Conservation (phyloP, 2,888 invertebrate species). For the Phalera bucephala region DNA sequence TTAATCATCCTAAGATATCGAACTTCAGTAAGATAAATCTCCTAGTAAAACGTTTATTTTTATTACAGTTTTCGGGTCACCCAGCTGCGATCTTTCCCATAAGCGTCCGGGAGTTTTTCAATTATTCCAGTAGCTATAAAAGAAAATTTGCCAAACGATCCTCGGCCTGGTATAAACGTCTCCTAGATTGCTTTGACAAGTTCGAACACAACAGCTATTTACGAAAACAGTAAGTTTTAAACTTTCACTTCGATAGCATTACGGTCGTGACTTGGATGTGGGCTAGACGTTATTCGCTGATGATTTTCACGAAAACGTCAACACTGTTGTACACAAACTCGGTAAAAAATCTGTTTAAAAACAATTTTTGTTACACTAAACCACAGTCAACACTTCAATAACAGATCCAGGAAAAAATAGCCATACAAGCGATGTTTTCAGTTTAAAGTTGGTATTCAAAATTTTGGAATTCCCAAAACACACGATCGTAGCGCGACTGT, state of each 20-base stretch:
- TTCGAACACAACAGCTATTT: constrained; percentile 40
- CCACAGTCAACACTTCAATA: constrained; percentile 37
- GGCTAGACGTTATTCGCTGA: constrained; percentile 60
- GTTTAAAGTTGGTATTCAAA: constrained; percentile 20
- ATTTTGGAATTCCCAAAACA: constrained; percentile 56
- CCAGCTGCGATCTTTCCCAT: constrained; percentile 68
- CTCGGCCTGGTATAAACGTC: constrained; percentile 31
- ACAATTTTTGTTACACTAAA: constrained; percentile 32
- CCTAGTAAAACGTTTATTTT: constrained; percentile 68
- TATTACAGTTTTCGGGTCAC: constrained; percentile 68
- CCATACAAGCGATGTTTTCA: too few relatives aligned
- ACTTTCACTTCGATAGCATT: constrained; percentile 72
- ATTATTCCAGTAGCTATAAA: constrained; percentile 54
- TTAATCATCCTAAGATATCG: constrained; percentile 71
- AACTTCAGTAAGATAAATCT: constrained; percentile 66
- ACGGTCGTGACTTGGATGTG: constrained; percentile 61
- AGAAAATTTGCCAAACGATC: constrained; percentile 42
- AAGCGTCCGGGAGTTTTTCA: constrained; percentile 65
- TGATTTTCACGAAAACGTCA: constrained; percentile 51
- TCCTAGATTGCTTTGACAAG: constrained; percentile 43
- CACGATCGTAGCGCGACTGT: constrained; percentile 61
- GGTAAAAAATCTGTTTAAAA: constrained; percentile 27
- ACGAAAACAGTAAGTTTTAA: constrained; percentile 54
- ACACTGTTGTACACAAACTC: constrained; percentile 37
- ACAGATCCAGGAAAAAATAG: constrained; percentile 16